Conservation (phyloP, 2,888 invertebrate genomes). For the Suillia variegata region DNA sequence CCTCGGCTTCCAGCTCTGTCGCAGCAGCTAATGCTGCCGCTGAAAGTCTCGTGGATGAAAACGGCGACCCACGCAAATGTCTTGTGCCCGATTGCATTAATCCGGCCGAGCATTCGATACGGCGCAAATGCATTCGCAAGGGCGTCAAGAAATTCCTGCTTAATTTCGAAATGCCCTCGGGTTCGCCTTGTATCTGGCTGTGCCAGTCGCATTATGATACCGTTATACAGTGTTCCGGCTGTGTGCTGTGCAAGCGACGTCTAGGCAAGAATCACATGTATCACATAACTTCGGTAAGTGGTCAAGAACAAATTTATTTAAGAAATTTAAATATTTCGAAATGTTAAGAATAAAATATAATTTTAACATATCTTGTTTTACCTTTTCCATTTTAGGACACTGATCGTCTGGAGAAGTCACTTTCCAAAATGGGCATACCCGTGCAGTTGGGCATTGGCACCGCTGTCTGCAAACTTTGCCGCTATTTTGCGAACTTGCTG, state of each 20-base stretch:
- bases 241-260: slow-evolving; percentile 77
- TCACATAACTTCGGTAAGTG: slow-evolving; percentile 67
- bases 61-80: slow-evolving; percentile 59
- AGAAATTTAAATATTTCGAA: not conserved
- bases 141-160: slow-evolving; percentile 70
- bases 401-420: slow-evolving; percentile 64
- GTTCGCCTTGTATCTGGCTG: slow-evolving; percentile 65
- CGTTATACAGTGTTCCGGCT: slow-evolving; percentile 76
- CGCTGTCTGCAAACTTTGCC: slow-evolving; percentile 81
- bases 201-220: slow-evolving; percentile 74
- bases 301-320: too few species aligned
- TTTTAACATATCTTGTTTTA: not conserved
- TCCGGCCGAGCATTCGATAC: slow-evolving; percentile 69
- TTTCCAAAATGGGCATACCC: slow-evolving; percentile 71
- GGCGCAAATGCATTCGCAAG: slow-evolving; percentile 75
- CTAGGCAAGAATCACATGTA: slow-evolving; percentile 79
- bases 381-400: slow-evolving; percentile 61
- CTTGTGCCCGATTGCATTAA: slow-evolving; percentile 70
- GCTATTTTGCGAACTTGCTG: slow-evolving; percentile 76
- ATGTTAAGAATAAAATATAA: too few species aligned
- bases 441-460: slow-evolving; percentile 71
- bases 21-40: slow-evolving; percentile 13
- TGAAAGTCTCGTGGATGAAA: not conserved
- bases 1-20: not conserved
- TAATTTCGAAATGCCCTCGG: slow-evolving; percentile 70